phyloP scores from a whole-genome alignment of 2,888 invertebrate species.

The Aspidiotus destructor region DNA sequence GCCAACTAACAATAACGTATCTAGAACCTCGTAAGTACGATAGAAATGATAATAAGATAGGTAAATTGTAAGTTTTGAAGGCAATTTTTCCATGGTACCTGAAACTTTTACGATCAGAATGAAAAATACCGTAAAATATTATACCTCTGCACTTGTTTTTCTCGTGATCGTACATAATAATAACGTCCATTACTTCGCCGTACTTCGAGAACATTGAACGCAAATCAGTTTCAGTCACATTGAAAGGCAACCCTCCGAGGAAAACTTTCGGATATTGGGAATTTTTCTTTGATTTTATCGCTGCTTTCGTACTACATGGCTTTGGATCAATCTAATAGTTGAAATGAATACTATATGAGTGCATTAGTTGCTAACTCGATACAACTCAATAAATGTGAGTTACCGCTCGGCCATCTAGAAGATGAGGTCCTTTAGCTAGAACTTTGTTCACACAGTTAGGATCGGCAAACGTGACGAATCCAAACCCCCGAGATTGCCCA shows the following conservation, averaged over 20 bases:
- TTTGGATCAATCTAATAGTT: slow-evolving; percentile 26
- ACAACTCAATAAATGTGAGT: slow-evolving; percentile 9
- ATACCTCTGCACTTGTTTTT: slow-evolving; percentile 30
- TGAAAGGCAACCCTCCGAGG: slow-evolving; percentile 26
- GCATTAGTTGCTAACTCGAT: slow-evolving; percentile 24
- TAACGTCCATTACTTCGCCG: slow-evolving; percentile 30
- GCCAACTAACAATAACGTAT: not conserved
- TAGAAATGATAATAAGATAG: too few relatives aligned
- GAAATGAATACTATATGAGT: slow-evolving; percentile 43
- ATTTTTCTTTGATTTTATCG: slow-evolving; percentile 26
- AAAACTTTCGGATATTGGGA: slow-evolving; percentile 29
- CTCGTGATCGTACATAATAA: slow-evolving; percentile 31
- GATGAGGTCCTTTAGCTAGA: slow-evolving; percentile 19
- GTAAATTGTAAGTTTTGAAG: too few relatives aligned
- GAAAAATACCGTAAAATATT: slow-evolving; percentile 29
- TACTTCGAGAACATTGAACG: slow-evolving; percentile 20
- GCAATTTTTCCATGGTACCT: too few relatives aligned
- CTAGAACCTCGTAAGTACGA: not conserved
- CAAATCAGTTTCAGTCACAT: slow-evolving; percentile 25
- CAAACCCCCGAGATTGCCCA: slow-evolving; percentile 27
- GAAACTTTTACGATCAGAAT: not conserved
- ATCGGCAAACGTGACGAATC: slow-evolving; percentile 26
- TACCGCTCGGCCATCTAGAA: slow-evolving; percentile 26
- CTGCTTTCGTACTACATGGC: slow-evolving; percentile 29
- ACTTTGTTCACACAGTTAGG: slow-evolving; percentile 25